These are phyloP conservation scores for Diaphora mendica DNA, from an alignment of 2,888 invertebrate species.

Conservation along the genomic window DNA sequence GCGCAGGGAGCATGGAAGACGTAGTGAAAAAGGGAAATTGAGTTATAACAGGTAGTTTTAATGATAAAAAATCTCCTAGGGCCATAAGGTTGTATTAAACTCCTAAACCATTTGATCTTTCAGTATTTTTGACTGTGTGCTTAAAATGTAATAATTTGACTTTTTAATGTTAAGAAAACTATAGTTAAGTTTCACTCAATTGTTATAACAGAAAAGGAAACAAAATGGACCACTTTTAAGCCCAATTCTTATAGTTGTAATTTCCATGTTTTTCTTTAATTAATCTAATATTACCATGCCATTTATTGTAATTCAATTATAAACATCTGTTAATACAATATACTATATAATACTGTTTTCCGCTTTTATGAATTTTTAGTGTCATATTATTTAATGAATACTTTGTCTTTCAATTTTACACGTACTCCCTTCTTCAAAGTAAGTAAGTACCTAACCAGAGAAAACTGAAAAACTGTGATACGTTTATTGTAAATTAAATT, in stretches of 20 bases:
- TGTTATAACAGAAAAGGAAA: conserved; percentile 46
- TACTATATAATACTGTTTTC: conserved; percentile 6
- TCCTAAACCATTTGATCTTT: conserved; percentile 18
- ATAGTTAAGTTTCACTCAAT: conserved; percentile 48
- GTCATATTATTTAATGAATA: no score
- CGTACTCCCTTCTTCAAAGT: no score
- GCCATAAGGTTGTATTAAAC: conserved; percentile 11
- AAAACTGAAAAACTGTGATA: not conserved
- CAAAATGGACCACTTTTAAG: conserved; percentile 29
- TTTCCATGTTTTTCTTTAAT: no score
- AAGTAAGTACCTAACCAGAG: no score
- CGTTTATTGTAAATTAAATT: not conserved
- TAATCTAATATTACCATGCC: conserved; percentile 36
- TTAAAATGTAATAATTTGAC: conserved; percentile 38
- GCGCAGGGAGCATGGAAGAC: no score
- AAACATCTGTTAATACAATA: conserved; percentile 25
- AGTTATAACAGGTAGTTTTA: conserved; percentile 45
- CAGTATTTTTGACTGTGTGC: conserved; percentile 38
- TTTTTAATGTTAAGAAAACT: conserved; percentile 33
- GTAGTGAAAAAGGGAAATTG: conserved; percentile 17
- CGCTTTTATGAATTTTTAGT: conserved; percentile 1
- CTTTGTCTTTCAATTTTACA: no score
- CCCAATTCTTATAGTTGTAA: conserved; percentile 28
- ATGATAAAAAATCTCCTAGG: conserved; percentile 16
- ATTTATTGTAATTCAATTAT: conserved; percentile 39